phyloP scores from a whole-genome alignment of 2,797 vertebrate genomes.

The Glyptemys insculpta region DNA sequence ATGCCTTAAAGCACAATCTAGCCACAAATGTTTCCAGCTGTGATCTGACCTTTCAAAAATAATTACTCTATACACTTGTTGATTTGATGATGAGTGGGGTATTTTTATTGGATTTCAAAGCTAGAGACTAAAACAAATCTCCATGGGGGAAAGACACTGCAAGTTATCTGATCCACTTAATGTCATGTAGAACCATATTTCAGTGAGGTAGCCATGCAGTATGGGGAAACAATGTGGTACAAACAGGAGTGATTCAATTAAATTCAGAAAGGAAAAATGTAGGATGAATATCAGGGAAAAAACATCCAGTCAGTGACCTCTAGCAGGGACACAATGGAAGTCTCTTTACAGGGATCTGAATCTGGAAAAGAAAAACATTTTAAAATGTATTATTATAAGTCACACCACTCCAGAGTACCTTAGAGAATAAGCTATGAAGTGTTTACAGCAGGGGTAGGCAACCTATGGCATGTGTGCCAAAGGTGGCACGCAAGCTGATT shows the following conservation, averaged over 20 bases:
- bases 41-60: neutral
- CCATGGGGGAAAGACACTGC: neutral
- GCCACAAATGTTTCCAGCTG: neutral
- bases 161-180: neutral
- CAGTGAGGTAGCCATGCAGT: neutral
- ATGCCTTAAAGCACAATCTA: rapidly evolving
- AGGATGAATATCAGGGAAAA: neutral
- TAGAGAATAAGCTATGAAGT: neutral
- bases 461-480: too few relatives aligned
- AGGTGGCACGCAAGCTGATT: too few relatives aligned
- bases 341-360: neutral
- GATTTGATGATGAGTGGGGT: neutral
- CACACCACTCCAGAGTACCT: neutral
- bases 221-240: too few relatives aligned
- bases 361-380: neutral
- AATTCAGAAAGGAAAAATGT: neutral
- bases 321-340: neutral
- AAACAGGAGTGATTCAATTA: neutral
- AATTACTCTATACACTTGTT: neutral
- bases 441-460: too few relatives aligned
- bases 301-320: neutral
- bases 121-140: neutral
- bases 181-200: neutral
- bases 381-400: neutral
- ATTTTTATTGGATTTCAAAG: neutral